A percentile compares a stretch with the other conserved stretches of the same genome.
These are phyloP conservation scores for Gymnodraco acuticeps DNA, from an alignment of 2,797 vertebrate species.

Conservation along the genomic window DNA sequence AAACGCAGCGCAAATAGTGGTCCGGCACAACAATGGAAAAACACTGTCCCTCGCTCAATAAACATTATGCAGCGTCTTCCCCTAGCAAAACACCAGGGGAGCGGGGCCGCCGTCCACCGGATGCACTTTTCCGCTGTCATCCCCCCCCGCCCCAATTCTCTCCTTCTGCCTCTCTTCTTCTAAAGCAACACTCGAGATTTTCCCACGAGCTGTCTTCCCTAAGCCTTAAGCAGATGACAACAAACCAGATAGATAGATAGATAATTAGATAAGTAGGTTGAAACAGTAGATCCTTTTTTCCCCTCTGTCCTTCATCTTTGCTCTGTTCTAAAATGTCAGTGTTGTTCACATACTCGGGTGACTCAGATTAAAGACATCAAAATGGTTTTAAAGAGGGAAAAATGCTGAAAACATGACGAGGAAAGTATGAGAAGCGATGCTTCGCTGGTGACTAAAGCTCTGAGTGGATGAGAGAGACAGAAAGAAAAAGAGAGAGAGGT, in stretches of 20 bases:
- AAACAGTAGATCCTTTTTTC: not conserved
- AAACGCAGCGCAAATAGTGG: conserved; percentile 73
- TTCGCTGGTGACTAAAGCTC: conserved; percentile 79
- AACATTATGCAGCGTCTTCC: conserved; percentile 70
- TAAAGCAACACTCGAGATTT: conserved; percentile 56
- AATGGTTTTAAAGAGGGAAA: conserved; percentile 35
- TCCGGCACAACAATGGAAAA: conserved; percentile 78
- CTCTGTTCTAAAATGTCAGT: conserved; percentile 63
- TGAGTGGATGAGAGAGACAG: conserved; percentile 62
- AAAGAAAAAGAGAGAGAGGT: conserved; percentile 50
- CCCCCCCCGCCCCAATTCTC: conserved; percentile 31
- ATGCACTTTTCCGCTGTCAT: conserved; percentile 74
- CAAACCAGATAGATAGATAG: not conserved
- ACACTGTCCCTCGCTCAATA: conserved; percentile 76
- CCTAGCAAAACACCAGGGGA: conserved; percentile 63
- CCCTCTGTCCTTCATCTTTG: conserved; percentile 1
- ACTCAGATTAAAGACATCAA: conserved; percentile 73
- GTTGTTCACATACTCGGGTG: conserved; percentile 60
- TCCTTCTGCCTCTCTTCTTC: conserved; percentile 46
- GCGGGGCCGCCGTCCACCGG: conserved; percentile 63
- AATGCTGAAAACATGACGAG: conserved; percentile 65
- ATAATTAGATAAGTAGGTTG: conserved; percentile 9
- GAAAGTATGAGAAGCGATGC: conserved; percentile 76
- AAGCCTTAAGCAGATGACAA: conserved; percentile 17
- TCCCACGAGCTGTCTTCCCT: conserved; percentile 61